phyloP scores from a whole-genome alignment of 2,797 vertebrate genomes.

The Melanogrammus aeglefinus region DNA sequence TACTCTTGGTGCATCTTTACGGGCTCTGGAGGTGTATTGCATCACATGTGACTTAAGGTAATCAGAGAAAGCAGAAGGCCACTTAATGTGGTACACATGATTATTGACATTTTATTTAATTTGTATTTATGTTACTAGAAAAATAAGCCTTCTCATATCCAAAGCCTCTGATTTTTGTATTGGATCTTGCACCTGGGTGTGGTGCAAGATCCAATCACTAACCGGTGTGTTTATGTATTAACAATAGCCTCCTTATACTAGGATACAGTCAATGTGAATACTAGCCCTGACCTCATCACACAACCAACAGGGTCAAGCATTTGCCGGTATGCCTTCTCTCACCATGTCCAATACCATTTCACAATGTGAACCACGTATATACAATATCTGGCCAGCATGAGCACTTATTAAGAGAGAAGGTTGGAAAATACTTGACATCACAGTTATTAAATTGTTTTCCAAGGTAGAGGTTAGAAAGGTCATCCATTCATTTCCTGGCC shows the following conservation, averaged over 20 bases:
- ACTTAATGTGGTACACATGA: background rate
- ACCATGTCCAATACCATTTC: background rate
- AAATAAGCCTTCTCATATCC: too few species aligned
- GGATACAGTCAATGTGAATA: too few species aligned
- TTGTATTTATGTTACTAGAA: background rate
- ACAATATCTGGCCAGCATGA: background rate
- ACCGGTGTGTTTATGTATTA: too few species aligned
- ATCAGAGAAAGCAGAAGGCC: too few species aligned
- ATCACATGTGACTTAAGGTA: background rate
- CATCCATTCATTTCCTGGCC: conserved; percentile 5
- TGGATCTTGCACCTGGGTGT: too few species aligned
- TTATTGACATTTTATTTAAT: too few species aligned
- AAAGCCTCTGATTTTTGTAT: too few species aligned
- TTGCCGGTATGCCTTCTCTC: background rate
- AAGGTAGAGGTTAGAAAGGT: background rate
- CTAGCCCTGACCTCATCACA: too few species aligned
- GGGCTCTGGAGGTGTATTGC: background rate
- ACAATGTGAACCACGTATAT: background rate
- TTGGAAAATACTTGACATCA: background rate
- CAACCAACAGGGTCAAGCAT: background rate
- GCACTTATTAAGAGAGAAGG: background rate
- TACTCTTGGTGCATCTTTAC: too few species aligned
- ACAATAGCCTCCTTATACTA: too few species aligned
- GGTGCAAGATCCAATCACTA: too few species aligned
- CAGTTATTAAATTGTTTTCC: background rate